Conservation (phyloP, 2,797 vertebrate genomes). For the Lutjanus campechanus region DNA sequence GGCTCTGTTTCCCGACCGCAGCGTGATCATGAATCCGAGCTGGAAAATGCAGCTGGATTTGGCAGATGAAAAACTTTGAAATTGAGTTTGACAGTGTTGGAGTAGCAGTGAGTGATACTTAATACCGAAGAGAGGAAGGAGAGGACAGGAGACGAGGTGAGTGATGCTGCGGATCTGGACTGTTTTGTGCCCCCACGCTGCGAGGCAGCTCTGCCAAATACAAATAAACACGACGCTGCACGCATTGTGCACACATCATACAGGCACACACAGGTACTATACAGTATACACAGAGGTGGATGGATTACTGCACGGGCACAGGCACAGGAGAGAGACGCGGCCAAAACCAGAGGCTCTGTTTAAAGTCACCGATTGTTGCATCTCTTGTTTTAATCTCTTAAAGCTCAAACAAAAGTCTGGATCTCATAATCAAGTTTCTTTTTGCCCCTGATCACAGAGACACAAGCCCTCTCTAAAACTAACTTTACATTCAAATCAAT, state of each 20-base stretch:
- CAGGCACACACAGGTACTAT: neutral
- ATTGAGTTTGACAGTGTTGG: slow-evolving; percentile 76
- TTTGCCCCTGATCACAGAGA: neutral
- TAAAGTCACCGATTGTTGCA: slow-evolving; percentile 10
- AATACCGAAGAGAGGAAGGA: slow-evolving; percentile 56
- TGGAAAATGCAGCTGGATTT: slow-evolving; percentile 74
- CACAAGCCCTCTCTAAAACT: neutral
- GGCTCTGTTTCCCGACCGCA: slow-evolving; percentile 65
- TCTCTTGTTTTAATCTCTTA: slow-evolving; percentile 36
- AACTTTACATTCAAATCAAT: neutral
- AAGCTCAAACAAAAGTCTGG: slow-evolving; percentile 17
- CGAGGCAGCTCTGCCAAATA: slow-evolving; percentile 49
- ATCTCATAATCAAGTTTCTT: neutral
- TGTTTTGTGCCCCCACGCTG: slow-evolving; percentile 53
- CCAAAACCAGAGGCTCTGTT: slow-evolving; percentile 11
- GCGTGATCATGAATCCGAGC: slow-evolving; percentile 65
- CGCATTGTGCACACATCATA: neutral
- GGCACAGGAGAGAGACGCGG: neutral
- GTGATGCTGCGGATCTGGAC: slow-evolving; percentile 50
- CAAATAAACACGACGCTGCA: slow-evolving; percentile 39
- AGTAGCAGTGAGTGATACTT: slow-evolving; percentile 66
- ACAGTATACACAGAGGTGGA: neutral
- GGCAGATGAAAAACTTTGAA: slow-evolving; percentile 75
- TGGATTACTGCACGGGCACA: slow-evolving; percentile 23
- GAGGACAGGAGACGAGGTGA: slow-evolving; percentile 67